Evolutionary conservation across 2,888 invertebrate species (phyloP).

Genomic region (Cheilosia vulpina): DNA sequence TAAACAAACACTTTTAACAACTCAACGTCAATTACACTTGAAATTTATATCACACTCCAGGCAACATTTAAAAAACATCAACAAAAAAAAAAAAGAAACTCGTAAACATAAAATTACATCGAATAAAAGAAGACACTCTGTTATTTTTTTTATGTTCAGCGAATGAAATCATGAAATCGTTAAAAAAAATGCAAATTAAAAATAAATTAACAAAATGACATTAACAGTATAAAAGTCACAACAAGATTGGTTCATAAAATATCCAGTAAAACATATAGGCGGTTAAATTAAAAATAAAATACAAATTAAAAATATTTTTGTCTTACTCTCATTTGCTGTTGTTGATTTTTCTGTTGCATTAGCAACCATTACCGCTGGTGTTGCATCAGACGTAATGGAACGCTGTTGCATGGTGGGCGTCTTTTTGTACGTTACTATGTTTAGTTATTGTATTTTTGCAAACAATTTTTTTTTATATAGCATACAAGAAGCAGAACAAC

Average conservation of each 20-base stretch:
- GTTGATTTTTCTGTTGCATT: conserved; percentile 65
- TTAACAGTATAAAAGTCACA: conserved; percentile 9
- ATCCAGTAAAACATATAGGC: conserved; percentile 23
- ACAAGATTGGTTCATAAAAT: conserved; percentile 39
- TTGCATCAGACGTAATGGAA: conserved; percentile 66
- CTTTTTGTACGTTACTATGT: conserved; percentile 94
- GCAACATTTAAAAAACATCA: conserved; percentile 19
- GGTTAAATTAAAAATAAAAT: conserved; percentile 30
- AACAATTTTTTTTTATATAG: conserved; percentile 37
- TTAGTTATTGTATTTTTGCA: conserved; percentile 42
- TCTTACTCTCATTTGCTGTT: conserved; percentile 70
- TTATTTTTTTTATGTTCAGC: conserved; percentile 42
- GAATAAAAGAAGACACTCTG: conserved; percentile 1
- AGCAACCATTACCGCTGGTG: conserved; percentile 72
- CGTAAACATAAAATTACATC: conserved; percentile 10
- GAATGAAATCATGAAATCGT: conserved; percentile 20
- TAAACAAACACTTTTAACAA: conserved; percentile 2
- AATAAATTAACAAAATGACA: conserved; percentile 23
- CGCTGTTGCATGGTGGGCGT: conserved; percentile 82
- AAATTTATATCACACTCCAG: conserved; percentile 17
- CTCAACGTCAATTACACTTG: conserved; percentile 44
- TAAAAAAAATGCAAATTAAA: conserved; percentile 40
- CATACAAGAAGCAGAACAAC: conserved; percentile 72
- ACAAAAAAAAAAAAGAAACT: conserved; percentile 27
- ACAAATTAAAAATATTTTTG: conserved; percentile 24